phyloP scores from a whole-genome alignment of 2,888 invertebrate species.

The Allophyes oxyacanthae region DNA sequence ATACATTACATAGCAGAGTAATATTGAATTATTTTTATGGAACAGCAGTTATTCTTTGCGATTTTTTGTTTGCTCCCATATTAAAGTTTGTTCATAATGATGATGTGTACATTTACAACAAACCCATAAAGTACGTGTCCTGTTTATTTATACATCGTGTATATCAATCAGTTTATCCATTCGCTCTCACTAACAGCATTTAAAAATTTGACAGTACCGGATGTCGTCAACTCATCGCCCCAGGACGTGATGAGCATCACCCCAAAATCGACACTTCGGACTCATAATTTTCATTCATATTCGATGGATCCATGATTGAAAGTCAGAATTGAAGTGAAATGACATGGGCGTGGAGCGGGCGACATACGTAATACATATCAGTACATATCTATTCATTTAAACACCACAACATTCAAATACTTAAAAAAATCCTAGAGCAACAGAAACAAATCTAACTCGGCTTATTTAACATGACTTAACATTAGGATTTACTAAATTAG shows the following conservation, averaged over 20 bases:
- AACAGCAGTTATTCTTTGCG: too few relatives aligned
- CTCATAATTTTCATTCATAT: not conserved
- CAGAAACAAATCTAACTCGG: conserved; percentile 68
- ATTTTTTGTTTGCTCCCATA: too few relatives aligned
- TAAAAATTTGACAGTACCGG: conserved; percentile 29
- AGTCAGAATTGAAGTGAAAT: not conserved
- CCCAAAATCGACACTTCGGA: not conserved
- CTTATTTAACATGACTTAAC: conserved; percentile 59
- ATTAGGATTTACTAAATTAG: conserved; percentile 60
- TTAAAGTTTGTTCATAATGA: too few relatives aligned
- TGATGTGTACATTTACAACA: too few relatives aligned
- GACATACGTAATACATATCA: conserved; percentile 24
- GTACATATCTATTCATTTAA: conserved; percentile 44
- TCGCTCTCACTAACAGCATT: conserved; percentile 32
- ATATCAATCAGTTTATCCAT: conserved; percentile 26
- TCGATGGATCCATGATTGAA: conserved; percentile 2
- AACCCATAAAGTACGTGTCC: too few relatives aligned
- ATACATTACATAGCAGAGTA: too few relatives aligned
- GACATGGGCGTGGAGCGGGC: not conserved
- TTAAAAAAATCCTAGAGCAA: conserved; percentile 62
- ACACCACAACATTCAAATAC: conserved; percentile 63
- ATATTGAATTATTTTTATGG: too few relatives aligned
- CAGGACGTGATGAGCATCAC: not conserved
- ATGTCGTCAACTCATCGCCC: conserved; percentile 18
- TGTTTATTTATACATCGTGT: too few relatives aligned